Percentiles rank a stretch among this genome's conserved stretches.
Evolutionary conservation across 2,888 invertebrate species (phyloP).

Genomic region (Epistrophella euchroma): DNA sequence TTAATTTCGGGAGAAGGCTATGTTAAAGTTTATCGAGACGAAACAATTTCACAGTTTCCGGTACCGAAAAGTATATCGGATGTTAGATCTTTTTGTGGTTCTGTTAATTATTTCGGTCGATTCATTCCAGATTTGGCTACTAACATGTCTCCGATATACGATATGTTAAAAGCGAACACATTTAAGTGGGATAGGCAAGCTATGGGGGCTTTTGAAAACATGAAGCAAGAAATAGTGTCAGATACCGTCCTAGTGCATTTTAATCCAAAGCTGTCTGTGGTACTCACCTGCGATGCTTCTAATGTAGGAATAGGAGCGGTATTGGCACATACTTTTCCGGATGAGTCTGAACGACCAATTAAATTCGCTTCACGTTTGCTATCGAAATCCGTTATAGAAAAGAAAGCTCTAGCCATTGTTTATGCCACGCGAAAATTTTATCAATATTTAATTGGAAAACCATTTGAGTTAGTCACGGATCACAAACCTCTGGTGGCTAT

Average conservation of each 20-base stretch:
- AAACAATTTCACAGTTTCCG: constrained; percentile 43
- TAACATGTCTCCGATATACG: constrained; percentile 77
- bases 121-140: constrained; percentile 77
- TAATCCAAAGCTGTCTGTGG: constrained; percentile 75
- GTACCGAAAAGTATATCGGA: constrained; percentile 73
- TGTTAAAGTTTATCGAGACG: background rate
- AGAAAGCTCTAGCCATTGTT: background rate
- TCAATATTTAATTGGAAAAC: constrained; percentile 80
- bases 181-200: constrained; percentile 77
- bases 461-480: constrained; percentile 81
- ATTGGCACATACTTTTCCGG: too few species aligned
- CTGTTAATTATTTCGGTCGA: constrained; percentile 78
- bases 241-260: constrained; percentile 75
- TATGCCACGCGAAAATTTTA: constrained; percentile 70
- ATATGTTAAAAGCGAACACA: constrained; percentile 67
- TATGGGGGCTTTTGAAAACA: constrained; percentile 71
- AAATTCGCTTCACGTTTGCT: constrained; percentile 79
- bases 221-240: constrained; percentile 76
- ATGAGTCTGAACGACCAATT: constrained; percentile 80
- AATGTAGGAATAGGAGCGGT: too few species aligned
- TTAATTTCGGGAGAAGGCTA: background rate
- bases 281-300: constrained; percentile 43
- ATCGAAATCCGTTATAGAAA: constrained; percentile 65
- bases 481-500: constrained; percentile 79
- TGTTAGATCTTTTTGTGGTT: constrained; percentile 77